A percentile compares a stretch with the other conserved stretches of the same genome.
phyloP scores from a whole-genome alignment of 2,797 vertebrate genomes.

The Pangasius krempfi region DNA sequence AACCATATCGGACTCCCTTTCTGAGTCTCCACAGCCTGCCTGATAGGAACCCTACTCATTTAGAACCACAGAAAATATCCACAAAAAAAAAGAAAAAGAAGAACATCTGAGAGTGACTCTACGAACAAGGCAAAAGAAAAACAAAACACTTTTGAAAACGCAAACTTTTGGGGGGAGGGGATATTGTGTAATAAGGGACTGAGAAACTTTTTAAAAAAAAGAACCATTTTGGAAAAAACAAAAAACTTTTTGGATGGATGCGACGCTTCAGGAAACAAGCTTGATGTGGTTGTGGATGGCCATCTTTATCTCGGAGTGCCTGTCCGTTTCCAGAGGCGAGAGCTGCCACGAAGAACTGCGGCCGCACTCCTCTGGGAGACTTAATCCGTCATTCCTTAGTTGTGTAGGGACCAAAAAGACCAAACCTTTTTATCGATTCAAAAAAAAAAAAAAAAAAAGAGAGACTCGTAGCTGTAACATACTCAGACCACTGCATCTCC shows the following conservation, averaged over 20 bases:
- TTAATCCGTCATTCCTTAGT: slow-evolving; percentile 99
- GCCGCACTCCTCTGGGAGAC: slow-evolving; percentile 89
- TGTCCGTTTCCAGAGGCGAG: slow-evolving; percentile 89
- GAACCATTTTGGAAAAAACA: slow-evolving; percentile 61
- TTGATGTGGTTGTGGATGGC: slow-evolving; percentile 80
- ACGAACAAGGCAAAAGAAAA: slow-evolving; percentile 15
- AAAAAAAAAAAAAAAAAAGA: slow-evolving; percentile 65
- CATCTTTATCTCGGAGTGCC: slow-evolving; percentile 91
- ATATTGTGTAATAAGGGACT: slow-evolving; percentile 49
- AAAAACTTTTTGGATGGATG: slow-evolving; percentile 76
- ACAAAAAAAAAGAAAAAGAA: slow-evolving; percentile 22
- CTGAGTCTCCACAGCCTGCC: slow-evolving; percentile 44
- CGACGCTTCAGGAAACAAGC: slow-evolving; percentile 81
- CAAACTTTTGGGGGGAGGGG: slow-evolving; percentile 42
- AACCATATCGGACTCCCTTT: slow-evolving; percentile 44
- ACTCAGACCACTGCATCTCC: slow-evolving; percentile 90
- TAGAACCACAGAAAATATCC: slow-evolving; percentile 46
- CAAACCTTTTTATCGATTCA: slow-evolving; percentile 97
- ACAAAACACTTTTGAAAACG: slow-evolving; percentile 51
- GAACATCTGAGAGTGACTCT: slow-evolving; percentile 27
- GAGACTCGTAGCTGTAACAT: slow-evolving; percentile 97
- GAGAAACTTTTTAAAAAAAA: slow-evolving; percentile 64
- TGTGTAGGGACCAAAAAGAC: slow-evolving; percentile 99
- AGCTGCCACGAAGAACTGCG: slow-evolving; percentile 84
- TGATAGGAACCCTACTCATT: slow-evolving; percentile 47